Conservation (phyloP, 2,888 invertebrate species). For the Thymelicus sylvestris region DNA sequence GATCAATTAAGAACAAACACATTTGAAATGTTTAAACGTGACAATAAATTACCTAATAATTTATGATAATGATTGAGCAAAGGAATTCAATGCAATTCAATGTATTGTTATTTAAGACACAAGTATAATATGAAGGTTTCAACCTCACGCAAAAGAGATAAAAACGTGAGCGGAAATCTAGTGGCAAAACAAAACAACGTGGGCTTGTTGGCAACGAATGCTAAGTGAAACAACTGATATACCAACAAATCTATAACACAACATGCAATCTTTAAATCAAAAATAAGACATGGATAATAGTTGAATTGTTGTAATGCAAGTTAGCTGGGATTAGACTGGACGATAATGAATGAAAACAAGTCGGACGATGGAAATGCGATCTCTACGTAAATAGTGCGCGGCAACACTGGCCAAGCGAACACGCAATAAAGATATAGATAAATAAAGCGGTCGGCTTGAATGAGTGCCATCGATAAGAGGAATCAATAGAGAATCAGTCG, state of each 20-base stretch:
- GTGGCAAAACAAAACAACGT: constrained; percentile 21
- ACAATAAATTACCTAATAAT: background rate
- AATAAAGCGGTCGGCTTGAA: constrained; percentile 41
- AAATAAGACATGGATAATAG: constrained; percentile 15
- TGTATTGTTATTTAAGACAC: background rate
- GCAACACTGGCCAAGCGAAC: constrained; percentile 35
- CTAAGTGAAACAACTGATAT: constrained; percentile 13
- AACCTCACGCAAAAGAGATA: constrained; percentile 9
- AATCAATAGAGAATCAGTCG: constrained; percentile 40
- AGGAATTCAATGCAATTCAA: background rate
- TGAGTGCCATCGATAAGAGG: constrained; percentile 41
- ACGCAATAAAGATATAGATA: constrained; percentile 44
- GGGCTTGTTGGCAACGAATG: constrained; percentile 4
- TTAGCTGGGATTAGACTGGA: constrained; percentile 26
- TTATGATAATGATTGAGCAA: constrained; percentile 1
- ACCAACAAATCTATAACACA: constrained; percentile 13
- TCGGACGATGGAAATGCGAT: constrained; percentile 36
- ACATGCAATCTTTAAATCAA: constrained; percentile 18
- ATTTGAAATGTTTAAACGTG: background rate
- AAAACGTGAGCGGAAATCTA: constrained; percentile 27
- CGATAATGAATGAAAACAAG: constrained; percentile 36
- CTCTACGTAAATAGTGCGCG: constrained; percentile 36
- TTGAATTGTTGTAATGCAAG: constrained; percentile 24
- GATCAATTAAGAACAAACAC: background rate
- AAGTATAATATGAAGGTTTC: background rate